A percentile compares a stretch with the other conserved stretches of the same genome.
phyloP scores from a whole-genome alignment of 23 tunicate genomes.

The Halocynthia aurantium region DNA sequence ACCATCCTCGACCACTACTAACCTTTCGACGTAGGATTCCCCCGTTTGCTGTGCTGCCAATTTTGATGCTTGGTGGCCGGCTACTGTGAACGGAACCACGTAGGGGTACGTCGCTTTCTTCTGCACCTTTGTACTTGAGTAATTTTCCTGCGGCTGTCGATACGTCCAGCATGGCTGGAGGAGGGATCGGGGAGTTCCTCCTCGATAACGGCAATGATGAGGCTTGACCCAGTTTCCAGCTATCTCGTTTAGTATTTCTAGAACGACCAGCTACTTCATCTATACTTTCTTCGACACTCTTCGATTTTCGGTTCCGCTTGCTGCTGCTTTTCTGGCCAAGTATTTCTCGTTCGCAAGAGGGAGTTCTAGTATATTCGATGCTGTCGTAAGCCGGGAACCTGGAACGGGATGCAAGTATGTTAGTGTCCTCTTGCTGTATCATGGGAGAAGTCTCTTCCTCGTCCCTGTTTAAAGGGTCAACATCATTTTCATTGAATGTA shows the following conservation, averaged over 20 bases:
- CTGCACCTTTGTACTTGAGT: background rate
- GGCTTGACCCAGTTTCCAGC: no score
- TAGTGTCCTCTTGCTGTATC: no score
- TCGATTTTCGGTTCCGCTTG: background rate
- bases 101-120: constrained; percentile 1
- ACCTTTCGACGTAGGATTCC: no score
- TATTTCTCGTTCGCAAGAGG: constrained; percentile 3
- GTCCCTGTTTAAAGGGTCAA: background rate
- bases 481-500: background rate
- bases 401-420: background rate
- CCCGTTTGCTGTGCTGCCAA: no score
- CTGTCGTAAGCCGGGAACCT: background rate
- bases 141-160: background rate
- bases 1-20: no score
- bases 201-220: no score
- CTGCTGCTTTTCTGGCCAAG: background rate
- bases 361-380: constrained; percentile 18
- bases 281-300: background rate
- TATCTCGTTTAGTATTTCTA: no score
- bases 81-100: background rate
- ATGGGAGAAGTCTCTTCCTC: background rate
- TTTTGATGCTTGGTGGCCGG: no score
- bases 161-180: background rate
- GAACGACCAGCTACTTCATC: no score
- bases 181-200: background rate